phyloP scores from a whole-genome alignment of 2,797 vertebrate genomes.

The Sebastes oblongus region DNA sequence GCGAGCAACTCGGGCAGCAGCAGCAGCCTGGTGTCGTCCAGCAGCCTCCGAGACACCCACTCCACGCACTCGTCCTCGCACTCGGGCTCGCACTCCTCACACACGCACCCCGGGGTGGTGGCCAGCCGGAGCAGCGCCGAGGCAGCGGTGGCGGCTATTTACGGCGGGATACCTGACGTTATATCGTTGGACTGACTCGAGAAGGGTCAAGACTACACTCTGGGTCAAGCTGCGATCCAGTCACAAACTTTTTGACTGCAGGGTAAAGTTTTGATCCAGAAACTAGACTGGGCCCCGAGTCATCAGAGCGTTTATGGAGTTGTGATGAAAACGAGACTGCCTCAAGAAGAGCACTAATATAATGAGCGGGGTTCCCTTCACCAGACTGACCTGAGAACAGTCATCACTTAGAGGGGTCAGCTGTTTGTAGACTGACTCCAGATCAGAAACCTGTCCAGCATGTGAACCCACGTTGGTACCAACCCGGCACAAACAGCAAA shows the following conservation, averaged over 20 bases:
- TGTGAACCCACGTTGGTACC: constrained; percentile 60
- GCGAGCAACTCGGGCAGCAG: constrained; percentile 90
- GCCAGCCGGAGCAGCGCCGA: constrained; percentile 83
- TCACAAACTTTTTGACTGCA: constrained; percentile 36
- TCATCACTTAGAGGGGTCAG: constrained; percentile 20
- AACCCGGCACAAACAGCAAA: constrained; percentile 70
- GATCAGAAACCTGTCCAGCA: constrained; percentile 42
- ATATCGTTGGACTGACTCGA: constrained; percentile 95
- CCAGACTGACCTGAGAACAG: constrained; percentile 35
- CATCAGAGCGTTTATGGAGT: constrained; percentile 50
- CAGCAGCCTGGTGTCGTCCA: constrained; percentile 92
- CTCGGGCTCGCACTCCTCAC: constrained; percentile 62
- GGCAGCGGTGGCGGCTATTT: constrained; percentile 87
- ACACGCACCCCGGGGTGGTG: constrained; percentile 68
- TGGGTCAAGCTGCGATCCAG: constrained; percentile 32
- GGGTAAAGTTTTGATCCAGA: constrained; percentile 50
- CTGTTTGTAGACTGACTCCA: constrained; percentile 37
- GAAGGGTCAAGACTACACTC: not conserved
- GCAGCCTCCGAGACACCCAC: constrained; percentile 90
- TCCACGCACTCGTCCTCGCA: constrained; percentile 78
- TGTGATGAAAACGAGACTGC: constrained; percentile 64
- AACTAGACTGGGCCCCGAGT: constrained; percentile 31
- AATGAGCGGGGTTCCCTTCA: constrained; percentile 4
- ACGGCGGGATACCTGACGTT: constrained; percentile 93
- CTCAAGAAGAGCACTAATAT: constrained; percentile 54